Conservation (phyloP, 2,888 invertebrate genomes). For the Achlya flavicornis region DNA sequence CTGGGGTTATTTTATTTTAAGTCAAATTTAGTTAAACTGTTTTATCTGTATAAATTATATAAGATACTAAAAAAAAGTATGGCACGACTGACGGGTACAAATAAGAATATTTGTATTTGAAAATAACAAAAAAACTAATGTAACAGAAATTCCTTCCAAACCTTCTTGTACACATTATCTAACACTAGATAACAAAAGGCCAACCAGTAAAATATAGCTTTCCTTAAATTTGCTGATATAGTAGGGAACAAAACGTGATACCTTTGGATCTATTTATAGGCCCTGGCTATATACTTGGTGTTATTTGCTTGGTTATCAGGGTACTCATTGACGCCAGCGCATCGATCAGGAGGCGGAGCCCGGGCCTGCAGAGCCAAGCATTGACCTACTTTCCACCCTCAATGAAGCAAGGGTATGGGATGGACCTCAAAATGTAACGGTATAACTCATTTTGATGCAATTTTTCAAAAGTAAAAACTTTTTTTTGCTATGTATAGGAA, state of each 20-base stretch:
- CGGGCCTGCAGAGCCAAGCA: constrained; percentile 61
- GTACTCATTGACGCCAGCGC: constrained; percentile 69
- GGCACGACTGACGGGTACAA: no score
- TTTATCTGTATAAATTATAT: no score
- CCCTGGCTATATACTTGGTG: constrained; percentile 35
- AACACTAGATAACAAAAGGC: not conserved
- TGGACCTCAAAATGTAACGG: constrained; percentile 15
- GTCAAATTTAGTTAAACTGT: no score
- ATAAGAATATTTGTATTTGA: no score
- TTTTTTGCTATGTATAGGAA: no score
- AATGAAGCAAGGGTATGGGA: constrained; percentile 63
- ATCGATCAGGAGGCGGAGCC: constrained; percentile 65
- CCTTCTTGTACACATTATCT: not conserved
- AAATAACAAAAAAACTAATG: no score
- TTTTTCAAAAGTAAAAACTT: not conserved
- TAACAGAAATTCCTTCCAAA: no score
- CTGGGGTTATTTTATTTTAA: no score
- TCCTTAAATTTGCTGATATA: not conserved
- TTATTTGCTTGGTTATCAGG: constrained; percentile 41
- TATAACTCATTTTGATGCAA: constrained; percentile 17
- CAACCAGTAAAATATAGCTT: not conserved
- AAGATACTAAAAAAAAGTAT: no score
- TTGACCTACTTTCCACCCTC: constrained; percentile 75
- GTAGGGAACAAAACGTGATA: constrained; percentile 26
- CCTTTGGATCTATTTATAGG: constrained; percentile 67